A percentile compares a stretch with the other conserved stretches of the same genome.
Conservation (phyloP, 1,140 invertebrate species). For the Lasioglossum albipes region DNA sequence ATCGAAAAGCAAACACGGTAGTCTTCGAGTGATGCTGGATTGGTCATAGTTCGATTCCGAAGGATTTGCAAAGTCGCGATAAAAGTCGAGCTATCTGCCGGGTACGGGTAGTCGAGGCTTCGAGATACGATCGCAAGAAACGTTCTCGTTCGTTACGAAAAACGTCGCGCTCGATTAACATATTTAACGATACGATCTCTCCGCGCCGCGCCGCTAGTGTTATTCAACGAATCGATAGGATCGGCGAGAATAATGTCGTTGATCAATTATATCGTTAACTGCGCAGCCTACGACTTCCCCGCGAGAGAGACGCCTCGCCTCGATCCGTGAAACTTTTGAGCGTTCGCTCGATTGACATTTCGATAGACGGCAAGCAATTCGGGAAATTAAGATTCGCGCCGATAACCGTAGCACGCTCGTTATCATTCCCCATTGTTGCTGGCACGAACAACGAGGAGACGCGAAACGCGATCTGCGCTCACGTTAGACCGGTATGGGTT, state of each 20-base stretch:
- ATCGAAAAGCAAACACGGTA: not conserved
- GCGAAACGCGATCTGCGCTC: no score
- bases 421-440: no score
- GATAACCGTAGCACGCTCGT: no score
- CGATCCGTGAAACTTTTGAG: no score
- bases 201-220: not conserved
- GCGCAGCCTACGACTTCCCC: slow-evolving; percentile 4
- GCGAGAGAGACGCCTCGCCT: not conserved
- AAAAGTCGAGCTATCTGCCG: not conserved
- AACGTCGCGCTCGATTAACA: slow-evolving; percentile 36
- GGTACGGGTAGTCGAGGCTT: not conserved
- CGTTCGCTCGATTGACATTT: no score
- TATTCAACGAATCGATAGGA: slow-evolving; percentile 44
- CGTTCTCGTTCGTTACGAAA: slow-evolving; percentile 13
- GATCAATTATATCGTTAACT: slow-evolving; percentile 49
- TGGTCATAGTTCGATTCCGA: not conserved
- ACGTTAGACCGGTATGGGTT: not conserved
- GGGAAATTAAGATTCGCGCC: no score
- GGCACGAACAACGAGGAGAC: no score
- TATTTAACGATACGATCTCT: slow-evolving; percentile 42
- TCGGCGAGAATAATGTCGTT: slow-evolving; percentile 21
- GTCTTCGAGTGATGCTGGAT: not conserved
- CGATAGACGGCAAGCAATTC: no score
- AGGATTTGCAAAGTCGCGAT: not conserved
- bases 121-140: slow-evolving; percentile 25